Percentiles rank a stretch among this genome's conserved stretches.
Evolutionary conservation across 2,888 invertebrate species (phyloP).

Genomic region (Alcis repandata): DNA sequence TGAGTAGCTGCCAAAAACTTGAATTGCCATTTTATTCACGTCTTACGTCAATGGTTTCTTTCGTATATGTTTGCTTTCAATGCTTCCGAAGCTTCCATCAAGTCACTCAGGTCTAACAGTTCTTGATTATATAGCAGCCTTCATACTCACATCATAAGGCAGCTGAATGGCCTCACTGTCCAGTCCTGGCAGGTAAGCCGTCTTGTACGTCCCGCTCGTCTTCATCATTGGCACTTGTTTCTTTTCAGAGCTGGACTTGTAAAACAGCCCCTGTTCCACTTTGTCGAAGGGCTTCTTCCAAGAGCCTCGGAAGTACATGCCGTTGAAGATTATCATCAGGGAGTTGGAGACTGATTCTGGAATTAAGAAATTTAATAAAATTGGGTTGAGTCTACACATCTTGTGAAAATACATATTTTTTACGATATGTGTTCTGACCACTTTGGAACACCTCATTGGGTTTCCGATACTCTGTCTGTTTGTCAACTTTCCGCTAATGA

Average conservation of each 20-base stretch:
- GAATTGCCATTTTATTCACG: neutral
- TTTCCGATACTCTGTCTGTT: too few species aligned
- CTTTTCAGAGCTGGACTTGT: conserved; percentile 87
- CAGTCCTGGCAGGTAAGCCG: conserved; percentile 87
- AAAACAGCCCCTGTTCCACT: conserved; percentile 87
- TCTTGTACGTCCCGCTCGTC: conserved; percentile 87
- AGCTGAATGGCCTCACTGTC: conserved; percentile 90
- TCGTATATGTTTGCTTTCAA: neutral
- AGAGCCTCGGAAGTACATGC: conserved; percentile 92
- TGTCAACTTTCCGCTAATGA: too few species aligned
- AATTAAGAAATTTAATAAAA: conserved; percentile 40
- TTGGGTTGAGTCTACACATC: too few species aligned
- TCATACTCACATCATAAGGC: conserved; percentile 89
- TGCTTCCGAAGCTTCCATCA: neutral
- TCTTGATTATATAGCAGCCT: neutral
- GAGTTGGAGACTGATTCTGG: conserved; percentile 81
- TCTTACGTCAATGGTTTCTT: neutral
- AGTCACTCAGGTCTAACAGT: too few species aligned
- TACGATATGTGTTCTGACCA: too few species aligned
- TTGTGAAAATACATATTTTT: neutral
- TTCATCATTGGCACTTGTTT: conserved; percentile 90
- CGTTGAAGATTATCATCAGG: conserved; percentile 90
- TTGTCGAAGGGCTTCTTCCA: conserved; percentile 90
- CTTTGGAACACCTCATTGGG: too few species aligned
- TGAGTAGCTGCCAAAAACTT: neutral